These are phyloP conservation scores for Sebastes diploproa DNA, from an alignment of 2,797 vertebrate species.

Conservation along the genomic window DNA sequence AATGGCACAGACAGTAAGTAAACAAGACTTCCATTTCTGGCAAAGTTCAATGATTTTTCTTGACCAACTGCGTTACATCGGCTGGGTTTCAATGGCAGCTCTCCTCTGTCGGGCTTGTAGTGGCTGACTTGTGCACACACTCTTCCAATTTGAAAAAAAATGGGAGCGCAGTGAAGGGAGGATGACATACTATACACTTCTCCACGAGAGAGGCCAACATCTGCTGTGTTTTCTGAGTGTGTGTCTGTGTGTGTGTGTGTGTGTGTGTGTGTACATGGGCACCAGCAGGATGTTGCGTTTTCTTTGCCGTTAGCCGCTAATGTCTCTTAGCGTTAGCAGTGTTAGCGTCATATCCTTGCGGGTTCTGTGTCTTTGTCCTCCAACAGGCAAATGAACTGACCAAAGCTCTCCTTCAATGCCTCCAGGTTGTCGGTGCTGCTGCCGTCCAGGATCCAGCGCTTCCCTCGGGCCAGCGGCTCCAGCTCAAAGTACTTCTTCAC, in stretches of 20 bases:
- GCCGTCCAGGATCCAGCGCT: constrained; percentile 95
- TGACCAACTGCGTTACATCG: constrained; percentile 22
- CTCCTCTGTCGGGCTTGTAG: constrained; percentile 33
- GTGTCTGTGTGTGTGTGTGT: constrained; percentile 33
- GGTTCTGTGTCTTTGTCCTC: constrained; percentile 93
- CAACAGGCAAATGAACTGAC: constrained; percentile 91
- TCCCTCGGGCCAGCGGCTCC: constrained; percentile 93
- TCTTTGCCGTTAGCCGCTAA: constrained; percentile 37
- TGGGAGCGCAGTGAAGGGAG: constrained; percentile 32
- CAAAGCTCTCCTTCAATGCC: constrained; percentile 92
- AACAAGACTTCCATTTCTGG: constrained; percentile 56
- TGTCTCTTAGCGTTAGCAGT: constrained; percentile 56
- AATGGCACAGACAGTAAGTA: constrained; percentile 60
- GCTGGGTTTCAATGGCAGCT: constrained; percentile 11
- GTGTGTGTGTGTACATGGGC: constrained; percentile 35
- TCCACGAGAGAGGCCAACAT: constrained; percentile 42
- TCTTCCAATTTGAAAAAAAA: constrained; percentile 33
- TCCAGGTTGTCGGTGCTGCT: constrained; percentile 90
- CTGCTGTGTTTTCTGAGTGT: constrained; percentile 42
- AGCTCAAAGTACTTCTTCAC: constrained; percentile 98
- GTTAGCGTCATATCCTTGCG: constrained; percentile 88
- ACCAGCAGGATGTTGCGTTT: constrained; percentile 33
- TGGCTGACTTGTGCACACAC: constrained; percentile 24
- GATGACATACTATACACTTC: constrained; percentile 50
- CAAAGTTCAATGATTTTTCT: constrained; percentile 46